Base-by-base conservation (phyloP, 2,113 vertebrate genomes). In the Pavo muticus region DNA sequence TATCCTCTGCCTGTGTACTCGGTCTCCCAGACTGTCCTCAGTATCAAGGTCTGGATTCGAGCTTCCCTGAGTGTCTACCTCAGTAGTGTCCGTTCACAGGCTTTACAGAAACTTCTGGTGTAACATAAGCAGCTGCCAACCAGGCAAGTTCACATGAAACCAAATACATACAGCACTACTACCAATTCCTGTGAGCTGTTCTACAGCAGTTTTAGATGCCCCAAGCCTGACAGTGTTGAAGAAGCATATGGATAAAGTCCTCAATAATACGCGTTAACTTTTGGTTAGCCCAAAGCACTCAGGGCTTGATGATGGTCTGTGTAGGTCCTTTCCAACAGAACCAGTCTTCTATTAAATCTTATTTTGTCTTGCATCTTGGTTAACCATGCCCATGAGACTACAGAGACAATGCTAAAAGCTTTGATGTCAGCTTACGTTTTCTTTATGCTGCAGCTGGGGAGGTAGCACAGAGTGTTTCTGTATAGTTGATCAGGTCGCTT, bases 371-470 rank as follows among this genome's bases (percentile, higher is more conserved):
- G 61, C 88, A 64, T 91, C 35, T 88, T 52, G 52, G 60, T 80
- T 88, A 77, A 93, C 90, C 47, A 16, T 5, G 39, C 64, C 73
- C 30, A 39, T 95, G 20, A 70, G 85, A 59, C 72, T 84, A 79
- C 64, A 77, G 59, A 87, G 88, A 81, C 42, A 77, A 37, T 24
- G 70, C 19, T 57, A 88, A 83, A 73, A 6, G 39, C 12, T 32
- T 80, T 84, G 83, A 64, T 91, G 79, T 85, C 86, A 83, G 77
- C 32, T 3, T 10, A 17, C 37, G 44, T 77, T 91, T 91, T 91
- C 75, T 57, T 69, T 30, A 25, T 24, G 11, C 16, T 81, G 3
- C 56, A 81, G 60, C 45, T 24, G 40, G 80, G 54, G 23, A 83
- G 42, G 72, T n/a, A 88, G 71, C 44, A 83, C 64, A 60, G 48